Percentiles rank a stretch among this genome's conserved stretches.
Conservation (phyloP, 2,797 vertebrate genomes). For the Antennarius maculatus region DNA sequence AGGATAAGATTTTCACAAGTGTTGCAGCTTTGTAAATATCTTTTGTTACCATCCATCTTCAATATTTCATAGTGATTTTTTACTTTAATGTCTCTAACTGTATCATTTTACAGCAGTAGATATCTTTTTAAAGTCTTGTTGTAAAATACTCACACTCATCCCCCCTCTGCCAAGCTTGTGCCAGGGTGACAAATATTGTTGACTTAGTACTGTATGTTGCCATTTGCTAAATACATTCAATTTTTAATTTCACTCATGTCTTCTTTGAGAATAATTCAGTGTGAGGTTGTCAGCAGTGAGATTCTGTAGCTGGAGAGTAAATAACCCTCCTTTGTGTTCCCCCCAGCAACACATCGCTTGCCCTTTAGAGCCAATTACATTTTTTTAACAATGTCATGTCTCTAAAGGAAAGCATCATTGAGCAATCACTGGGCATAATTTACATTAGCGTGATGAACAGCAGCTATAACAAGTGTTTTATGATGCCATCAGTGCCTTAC, state of each 20-base stretch:
- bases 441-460: slow-evolving; percentile 85
- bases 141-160: slow-evolving; percentile 18
- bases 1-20: slow-evolving; percentile 34
- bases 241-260: slow-evolving; percentile 49
- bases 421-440: slow-evolving; percentile 82
- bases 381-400: slow-evolving; percentile 73
- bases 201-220: slow-evolving; percentile 22
- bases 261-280: slow-evolving; percentile 41
- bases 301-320: slow-evolving; percentile 50
- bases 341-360: slow-evolving; percentile 68
- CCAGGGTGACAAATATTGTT: slow-evolving; percentile 23
- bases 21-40: slow-evolving; percentile 36
- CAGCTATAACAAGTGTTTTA: slow-evolving; percentile 85
- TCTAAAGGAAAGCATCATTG: slow-evolving; percentile 79
- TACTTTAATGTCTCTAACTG: slow-evolving; percentile 38
- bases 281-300: slow-evolving; percentile 42
- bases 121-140: slow-evolving; percentile 10
- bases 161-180: slow-evolving; percentile 11
- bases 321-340: slow-evolving; percentile 63
- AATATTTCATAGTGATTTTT: slow-evolving; percentile 54
- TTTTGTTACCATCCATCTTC: slow-evolving; percentile 42
- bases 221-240: slow-evolving; percentile 43
- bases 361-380: slow-evolving; percentile 83
- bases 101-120: slow-evolving; percentile 25
- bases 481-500: slow-evolving; percentile 92